Evolutionary conservation across 1,140 invertebrate species (phyloP).

Genomic region (Trissolcus basalis): DNA sequence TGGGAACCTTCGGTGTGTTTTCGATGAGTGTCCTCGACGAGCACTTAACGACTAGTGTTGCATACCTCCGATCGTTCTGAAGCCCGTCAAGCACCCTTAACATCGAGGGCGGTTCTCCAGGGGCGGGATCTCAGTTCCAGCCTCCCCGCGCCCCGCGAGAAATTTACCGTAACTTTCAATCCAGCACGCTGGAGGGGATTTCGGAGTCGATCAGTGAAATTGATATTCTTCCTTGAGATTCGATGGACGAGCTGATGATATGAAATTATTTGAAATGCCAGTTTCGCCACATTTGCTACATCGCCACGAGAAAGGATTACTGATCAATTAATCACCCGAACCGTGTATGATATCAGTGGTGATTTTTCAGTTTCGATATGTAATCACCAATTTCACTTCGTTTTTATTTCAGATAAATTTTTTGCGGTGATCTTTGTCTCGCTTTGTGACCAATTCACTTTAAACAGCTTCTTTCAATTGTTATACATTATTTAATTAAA

Average conservation of each 20-base stretch:
- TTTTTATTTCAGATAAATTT: no score
- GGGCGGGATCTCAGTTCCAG: conserved; percentile 45
- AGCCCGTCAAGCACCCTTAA: conserved; percentile 70
- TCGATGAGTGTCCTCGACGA: conserved; percentile 74
- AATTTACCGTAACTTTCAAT: conserved; percentile 49
- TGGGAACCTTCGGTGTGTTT: conserved; percentile 61
- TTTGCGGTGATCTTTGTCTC: no score
- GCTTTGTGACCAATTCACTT: no score
- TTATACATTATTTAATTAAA: no score
- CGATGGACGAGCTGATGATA: background rate
- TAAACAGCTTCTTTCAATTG: no score
- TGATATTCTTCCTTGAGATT: conserved; percentile 17
- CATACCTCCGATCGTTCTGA: conserved; percentile 67
- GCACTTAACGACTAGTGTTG: conserved; percentile 75
- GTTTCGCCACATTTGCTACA: no score
- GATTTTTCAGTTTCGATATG: no score
- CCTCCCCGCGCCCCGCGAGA: conserved; percentile 11
- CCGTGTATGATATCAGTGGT: no score
- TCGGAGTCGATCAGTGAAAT: background rate
- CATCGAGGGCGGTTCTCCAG: conserved; percentile 67
- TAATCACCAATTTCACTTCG: no score
- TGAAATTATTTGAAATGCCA: background rate
- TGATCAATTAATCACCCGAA: no score
- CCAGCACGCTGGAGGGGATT: background rate
- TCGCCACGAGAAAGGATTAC: no score